These are phyloP conservation scores for Phrynocephalus guinanensis DNA, from an alignment of 2,797 vertebrate genomes.

Conservation along the genomic window DNA sequence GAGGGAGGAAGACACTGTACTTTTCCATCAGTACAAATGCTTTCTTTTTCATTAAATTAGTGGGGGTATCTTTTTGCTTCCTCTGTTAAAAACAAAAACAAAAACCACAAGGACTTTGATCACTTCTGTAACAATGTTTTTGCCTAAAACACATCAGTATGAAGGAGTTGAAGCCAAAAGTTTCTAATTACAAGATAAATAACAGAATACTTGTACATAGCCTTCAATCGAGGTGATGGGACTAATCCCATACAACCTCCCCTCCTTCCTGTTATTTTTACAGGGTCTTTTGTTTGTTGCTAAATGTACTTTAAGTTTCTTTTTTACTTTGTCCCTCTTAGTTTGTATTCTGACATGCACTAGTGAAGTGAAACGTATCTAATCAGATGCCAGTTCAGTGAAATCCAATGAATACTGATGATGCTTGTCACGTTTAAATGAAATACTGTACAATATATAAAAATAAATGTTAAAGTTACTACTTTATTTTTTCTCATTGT, in stretches of 20 bases:
- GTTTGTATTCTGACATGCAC: conserved; percentile 64
- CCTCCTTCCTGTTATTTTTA: conserved; percentile 59
- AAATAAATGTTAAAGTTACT: conserved; percentile 73
- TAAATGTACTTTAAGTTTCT: conserved; percentile 66
- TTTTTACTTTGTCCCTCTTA: conserved; percentile 52
- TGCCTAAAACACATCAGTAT: conserved; percentile 74
- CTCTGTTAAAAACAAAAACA: conserved; percentile 64
- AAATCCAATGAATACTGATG: conserved; percentile 77
- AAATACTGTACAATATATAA: conserved; percentile 81
- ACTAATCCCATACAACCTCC: conserved; percentile 47
- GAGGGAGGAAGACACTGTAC: conserved; percentile 58
- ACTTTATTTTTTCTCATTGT: conserved; percentile 54
- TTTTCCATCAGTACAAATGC: conserved; percentile 56
- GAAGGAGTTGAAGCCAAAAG: conserved; percentile 78
- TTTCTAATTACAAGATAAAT: conserved; percentile 68
- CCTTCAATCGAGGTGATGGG: conserved; percentile 64
- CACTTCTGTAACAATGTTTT: conserved; percentile 74
- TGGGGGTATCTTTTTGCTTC: conserved; percentile 69
- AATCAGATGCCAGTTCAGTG: conserved; percentile 64
- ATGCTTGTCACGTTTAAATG: conserved; percentile 78
- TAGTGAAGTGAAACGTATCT: conserved; percentile 61
- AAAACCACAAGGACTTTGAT: conserved; percentile 73
- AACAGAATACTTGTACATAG: conserved; percentile 70
- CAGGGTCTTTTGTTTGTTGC: conserved; percentile 60
- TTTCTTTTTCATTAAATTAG: conserved; percentile 71